Evolutionary conservation across 1,140 invertebrate species (phyloP).

Genomic region (Nautilus pompilius): DNA sequence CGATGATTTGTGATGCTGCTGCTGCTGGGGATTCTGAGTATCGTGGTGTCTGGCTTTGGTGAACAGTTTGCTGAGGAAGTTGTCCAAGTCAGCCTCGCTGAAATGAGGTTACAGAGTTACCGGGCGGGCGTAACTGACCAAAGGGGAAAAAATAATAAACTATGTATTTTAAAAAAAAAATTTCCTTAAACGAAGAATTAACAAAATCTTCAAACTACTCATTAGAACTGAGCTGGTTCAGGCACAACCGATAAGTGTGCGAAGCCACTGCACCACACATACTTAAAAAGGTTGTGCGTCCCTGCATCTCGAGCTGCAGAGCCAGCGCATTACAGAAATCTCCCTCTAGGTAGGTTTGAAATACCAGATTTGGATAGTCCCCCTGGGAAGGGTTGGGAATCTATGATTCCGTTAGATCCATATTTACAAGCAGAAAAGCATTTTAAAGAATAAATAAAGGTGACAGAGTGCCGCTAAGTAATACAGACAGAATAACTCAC

Average conservation of each 20-base stretch:
- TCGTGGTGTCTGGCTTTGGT: conserved; percentile 36
- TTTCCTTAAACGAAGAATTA: background rate
- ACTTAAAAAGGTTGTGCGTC: too few relatives aligned
- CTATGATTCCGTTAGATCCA: background rate
- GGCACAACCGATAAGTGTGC: background rate
- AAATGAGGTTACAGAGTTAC: too few relatives aligned
- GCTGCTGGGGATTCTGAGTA: background rate
- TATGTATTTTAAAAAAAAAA: background rate
- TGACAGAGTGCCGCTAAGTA: background rate
- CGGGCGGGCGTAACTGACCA: too few relatives aligned
- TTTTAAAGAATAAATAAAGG: background rate
- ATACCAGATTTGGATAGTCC: background rate
- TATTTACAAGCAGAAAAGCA: background rate
- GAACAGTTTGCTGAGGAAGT: conserved; percentile 65
- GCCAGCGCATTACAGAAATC: too few relatives aligned
- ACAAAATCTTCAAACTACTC: background rate
- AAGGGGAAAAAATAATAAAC: conserved; percentile 6
- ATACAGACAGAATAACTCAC: background rate
- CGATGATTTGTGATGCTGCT: background rate
- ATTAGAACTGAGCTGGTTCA: background rate
- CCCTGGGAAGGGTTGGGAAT: background rate
- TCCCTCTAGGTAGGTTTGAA: background rate
- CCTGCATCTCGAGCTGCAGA: background rate
- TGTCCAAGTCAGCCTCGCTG: conserved; percentile 65
- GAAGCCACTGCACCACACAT: background rate